A percentile compares a stretch with the other conserved stretches of the same genome.
Conservation (phyloP, 2,113 vertebrate species). For the Rostratula benghalensis region DNA sequence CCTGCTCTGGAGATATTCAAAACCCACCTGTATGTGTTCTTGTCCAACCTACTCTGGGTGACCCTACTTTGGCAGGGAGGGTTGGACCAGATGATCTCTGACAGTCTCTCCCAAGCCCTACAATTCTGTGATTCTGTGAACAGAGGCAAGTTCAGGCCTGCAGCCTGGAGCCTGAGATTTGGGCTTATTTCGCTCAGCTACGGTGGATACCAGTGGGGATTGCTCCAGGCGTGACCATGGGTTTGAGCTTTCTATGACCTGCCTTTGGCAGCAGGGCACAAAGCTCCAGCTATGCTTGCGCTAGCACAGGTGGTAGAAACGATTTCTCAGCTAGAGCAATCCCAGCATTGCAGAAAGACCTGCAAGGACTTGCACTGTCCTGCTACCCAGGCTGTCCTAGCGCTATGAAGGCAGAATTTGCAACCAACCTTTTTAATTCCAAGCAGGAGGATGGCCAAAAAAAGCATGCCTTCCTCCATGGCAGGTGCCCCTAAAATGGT, state of each 20-base stretch:
- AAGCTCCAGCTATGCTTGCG: neutral
- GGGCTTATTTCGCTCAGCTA: neutral
- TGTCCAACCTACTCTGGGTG: too few relatives aligned
- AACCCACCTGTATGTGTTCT: too few relatives aligned
- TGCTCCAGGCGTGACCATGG: neutral
- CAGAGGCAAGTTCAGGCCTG: neutral
- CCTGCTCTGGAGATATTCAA: too few relatives aligned
- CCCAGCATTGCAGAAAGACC: neutral
- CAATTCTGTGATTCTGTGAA: too few relatives aligned
- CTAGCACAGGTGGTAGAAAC: accelerated
- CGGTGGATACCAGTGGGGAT: accelerated
- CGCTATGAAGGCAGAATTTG: neutral
- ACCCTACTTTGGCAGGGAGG: too few relatives aligned
- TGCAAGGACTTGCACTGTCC: neutral
- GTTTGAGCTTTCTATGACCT: neutral
- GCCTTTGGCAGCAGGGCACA: neutral
- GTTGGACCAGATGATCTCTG: too few relatives aligned
- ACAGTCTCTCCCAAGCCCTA: too few relatives aligned
- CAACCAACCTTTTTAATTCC: neutral
- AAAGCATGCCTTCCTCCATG: neutral
- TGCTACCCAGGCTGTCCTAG: neutral
- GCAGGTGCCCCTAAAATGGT: neutral
- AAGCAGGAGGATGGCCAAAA: neutral
- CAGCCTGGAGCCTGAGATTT: neutral
- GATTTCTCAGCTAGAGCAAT: neutral